These are phyloP conservation scores for Hoplias malabaricus DNA, from an alignment of 2,113 vertebrate genomes.

Conservation along the genomic window DNA sequence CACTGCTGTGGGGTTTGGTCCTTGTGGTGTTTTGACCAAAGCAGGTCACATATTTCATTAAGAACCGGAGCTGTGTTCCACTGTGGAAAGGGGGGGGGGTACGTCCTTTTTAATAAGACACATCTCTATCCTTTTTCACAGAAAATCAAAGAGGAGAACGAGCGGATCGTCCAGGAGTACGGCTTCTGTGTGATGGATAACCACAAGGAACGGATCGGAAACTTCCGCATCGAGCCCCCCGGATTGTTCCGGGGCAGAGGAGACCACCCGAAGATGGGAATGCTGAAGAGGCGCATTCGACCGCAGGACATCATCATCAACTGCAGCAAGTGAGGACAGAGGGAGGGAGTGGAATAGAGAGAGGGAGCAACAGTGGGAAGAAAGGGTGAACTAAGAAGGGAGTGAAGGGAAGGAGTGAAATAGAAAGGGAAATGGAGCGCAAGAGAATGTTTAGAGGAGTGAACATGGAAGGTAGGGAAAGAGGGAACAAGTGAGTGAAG, in stretches of 20 bases:
- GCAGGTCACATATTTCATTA: too few species aligned
- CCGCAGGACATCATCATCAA: constrained; percentile 95
- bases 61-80: too few species aligned
- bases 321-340: constrained; percentile 90
- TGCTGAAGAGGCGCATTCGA: constrained; percentile 91
- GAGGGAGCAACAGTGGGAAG: neutral
- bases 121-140: constrained; percentile 58
- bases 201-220: constrained; percentile 93
- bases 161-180: constrained; percentile 88
- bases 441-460: too few species aligned
- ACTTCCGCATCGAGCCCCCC: constrained; percentile 94
- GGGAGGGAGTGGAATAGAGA: neutral
- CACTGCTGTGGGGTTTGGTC: too few species aligned
- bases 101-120: too few species aligned
- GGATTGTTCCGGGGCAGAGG: constrained; percentile 93
- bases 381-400: too few species aligned
- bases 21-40: too few species aligned
- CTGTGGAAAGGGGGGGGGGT: too few species aligned
- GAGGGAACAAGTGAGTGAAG: too few species aligned
- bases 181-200: constrained; percentile 97
- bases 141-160: constrained; percentile 97
- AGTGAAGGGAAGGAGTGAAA: neutral
- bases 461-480: too few species aligned
- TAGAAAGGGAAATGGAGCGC: too few species aligned
- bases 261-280: constrained; percentile 97